Evolutionary conservation across 1,140 invertebrate species (phyloP).

Genomic region (Helicoverpa armigera): DNA sequence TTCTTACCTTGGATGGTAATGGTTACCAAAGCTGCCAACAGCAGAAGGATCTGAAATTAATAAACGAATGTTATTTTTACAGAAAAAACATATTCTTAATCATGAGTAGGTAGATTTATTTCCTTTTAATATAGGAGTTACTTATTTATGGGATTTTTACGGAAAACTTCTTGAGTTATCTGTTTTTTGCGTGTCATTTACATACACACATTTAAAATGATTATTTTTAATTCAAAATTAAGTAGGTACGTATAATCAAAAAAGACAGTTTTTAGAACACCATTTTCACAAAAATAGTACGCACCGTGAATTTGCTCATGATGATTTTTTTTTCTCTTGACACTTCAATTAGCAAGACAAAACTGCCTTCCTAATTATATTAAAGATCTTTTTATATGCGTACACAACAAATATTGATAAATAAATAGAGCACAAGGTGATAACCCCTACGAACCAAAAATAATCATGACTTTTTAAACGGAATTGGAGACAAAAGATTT

Average conservation of each 20-base stretch:
- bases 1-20: conserved; percentile 60
- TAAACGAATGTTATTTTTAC: too few relatives aligned
- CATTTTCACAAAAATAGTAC: conserved; percentile 10
- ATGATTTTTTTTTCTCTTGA: conserved; percentile 19
- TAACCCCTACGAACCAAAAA: conserved; percentile 12
- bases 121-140: too few relatives aligned
- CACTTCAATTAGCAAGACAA: conserved; percentile 13
- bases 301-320: conserved; percentile 56
- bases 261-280: neutral
- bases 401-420: conserved; percentile 43
- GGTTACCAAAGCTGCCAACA: conserved; percentile 57
- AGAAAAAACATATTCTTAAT: neutral
- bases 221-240: neutral
- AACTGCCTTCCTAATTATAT: conserved; percentile 8
- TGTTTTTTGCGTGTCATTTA: too few relatives aligned
- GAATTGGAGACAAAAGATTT: too few relatives aligned
- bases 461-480: too few relatives aligned
- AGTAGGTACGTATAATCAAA: neutral
- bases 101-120: too few relatives aligned
- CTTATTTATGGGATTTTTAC: too few relatives aligned
- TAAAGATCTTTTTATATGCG: conserved; percentile 34
- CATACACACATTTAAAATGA: neutral
- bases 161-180: too few relatives aligned
- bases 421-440: conserved; percentile 27
- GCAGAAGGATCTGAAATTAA: conserved; percentile 59